Evolutionary conservation across 2,888 invertebrate genomes (phyloP).

Genomic region (Tenthredo mesomela): DNA sequence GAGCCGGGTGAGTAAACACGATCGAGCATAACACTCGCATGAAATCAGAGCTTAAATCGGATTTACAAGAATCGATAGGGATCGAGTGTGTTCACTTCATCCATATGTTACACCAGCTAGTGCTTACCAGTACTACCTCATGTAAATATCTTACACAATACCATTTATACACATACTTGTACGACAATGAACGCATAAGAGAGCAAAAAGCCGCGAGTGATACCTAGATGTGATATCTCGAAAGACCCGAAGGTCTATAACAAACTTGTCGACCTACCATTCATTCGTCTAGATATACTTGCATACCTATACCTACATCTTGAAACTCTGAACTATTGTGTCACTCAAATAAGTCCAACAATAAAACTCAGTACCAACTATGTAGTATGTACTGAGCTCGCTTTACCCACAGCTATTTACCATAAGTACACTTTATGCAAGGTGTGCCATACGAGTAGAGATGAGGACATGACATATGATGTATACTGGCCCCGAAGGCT

Average conservation of each 20-base stretch:
- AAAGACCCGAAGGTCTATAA: neutral
- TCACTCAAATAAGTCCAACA: constrained; percentile 13
- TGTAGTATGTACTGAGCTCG: neutral
- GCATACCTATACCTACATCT: neutral
- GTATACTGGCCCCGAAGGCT: constrained; percentile 1
- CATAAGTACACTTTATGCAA: constrained; percentile 16
- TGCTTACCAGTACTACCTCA: neutral
- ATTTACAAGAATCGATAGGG: constrained; percentile 47
- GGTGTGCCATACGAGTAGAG: neutral
- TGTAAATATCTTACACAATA: neutral
- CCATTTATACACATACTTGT: neutral
- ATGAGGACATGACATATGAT: constrained; percentile 5
- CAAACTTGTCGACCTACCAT: constrained; percentile 11
- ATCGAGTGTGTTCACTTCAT: constrained; percentile 9
- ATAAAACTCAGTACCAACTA: neutral
- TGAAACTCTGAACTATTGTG: constrained; percentile 14
- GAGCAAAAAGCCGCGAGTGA: neutral
- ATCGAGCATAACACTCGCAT: constrained; percentile 50
- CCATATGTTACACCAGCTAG: neutral
- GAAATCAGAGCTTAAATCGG: constrained; percentile 51
- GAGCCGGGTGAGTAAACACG: constrained; percentile 46
- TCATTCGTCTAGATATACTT: neutral
- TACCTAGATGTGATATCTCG: neutral
- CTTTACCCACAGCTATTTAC: neutral
- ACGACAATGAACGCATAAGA: neutral